Conservation (phyloP, 2,797 vertebrate species). For the Corythornis leucogaster region DNA sequence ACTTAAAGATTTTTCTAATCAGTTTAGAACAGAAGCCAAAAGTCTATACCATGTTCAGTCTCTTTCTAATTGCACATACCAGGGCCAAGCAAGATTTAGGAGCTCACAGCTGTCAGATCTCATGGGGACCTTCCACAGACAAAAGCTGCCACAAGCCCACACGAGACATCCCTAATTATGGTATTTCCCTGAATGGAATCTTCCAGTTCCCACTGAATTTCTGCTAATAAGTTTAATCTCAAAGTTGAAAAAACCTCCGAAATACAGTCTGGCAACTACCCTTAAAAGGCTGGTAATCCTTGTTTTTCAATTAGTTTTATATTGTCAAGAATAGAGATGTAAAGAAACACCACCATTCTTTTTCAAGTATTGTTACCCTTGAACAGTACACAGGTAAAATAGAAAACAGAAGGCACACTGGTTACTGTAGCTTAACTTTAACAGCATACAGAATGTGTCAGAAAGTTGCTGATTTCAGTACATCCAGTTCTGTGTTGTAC, state of each 20-base stretch:
- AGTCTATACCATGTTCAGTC: background rate
- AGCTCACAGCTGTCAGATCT: background rate
- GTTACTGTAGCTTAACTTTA: background rate
- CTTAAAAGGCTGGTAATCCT: background rate
- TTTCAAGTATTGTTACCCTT: background rate
- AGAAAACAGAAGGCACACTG: background rate
- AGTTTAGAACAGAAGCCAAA: background rate
- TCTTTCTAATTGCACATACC: background rate
- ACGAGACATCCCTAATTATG: background rate
- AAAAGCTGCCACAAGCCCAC: background rate
- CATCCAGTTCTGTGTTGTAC: background rate
- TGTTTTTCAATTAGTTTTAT: background rate
- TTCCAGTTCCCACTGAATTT: background rate
- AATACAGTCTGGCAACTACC: background rate
- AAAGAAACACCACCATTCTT: background rate
- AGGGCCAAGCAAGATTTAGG: background rate
- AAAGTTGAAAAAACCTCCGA: background rate
- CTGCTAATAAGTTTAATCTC: background rate
- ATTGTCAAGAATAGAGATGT: background rate
- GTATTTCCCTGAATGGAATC: background rate
- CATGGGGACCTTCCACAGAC: background rate
- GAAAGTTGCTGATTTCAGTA: background rate
- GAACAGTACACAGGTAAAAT: background rate
- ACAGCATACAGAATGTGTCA: background rate
- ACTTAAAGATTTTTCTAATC: background rate